Base-by-base conservation (phyloP, 1,140 invertebrate genomes). In the Megalopta genalis region DNA sequence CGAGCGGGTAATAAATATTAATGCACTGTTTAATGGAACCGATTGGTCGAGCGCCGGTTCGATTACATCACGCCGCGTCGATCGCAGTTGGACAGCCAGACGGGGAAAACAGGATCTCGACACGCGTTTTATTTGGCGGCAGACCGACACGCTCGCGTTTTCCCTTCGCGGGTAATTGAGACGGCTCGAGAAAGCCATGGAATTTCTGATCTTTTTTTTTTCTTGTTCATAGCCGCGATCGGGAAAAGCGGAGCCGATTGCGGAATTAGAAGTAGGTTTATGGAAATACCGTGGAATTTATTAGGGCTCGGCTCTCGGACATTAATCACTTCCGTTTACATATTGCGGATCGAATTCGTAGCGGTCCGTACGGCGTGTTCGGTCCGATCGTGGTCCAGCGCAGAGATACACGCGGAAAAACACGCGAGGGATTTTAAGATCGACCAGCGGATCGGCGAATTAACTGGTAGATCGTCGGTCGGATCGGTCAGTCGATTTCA, bases 21-120 rank as follows among this genome's bases (percentile, higher is more conserved):
- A 79, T 79, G 63, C 46, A n/a, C 62, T 67, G 77, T 74, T 79
- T 79, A 79, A 79, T 79, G 63, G 71, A 79, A 79, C 49, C 65
- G 77, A 79, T 79, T 39, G 71, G 63, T 27, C 42, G 54, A n/a
- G 70, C 62, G 71, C 16, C 18, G 54, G 39, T 18, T 57, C 21
- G 71, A 73, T 74, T 79, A 74, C 77, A 60, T 67, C 52, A 74
- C 52, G 37, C 18, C 21, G 10, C 39, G 46, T 4, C 42, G 49
- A 1, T 32, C 42, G 64, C 60, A 37, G 46, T 27, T 62, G 69
- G 23, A 68, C 52, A 68, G 37, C 18, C 37, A 32, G n/a, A 18
- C 23, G 49, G 52, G 64, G 25, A 59, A 68, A 76, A 76, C 64
- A 68, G 73, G 73, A 76, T 76, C 37, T 25, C 37, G 64, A 27